Conservation (phyloP, 2,888 invertebrate genomes). For the Microctonus hyperodae region DNA sequence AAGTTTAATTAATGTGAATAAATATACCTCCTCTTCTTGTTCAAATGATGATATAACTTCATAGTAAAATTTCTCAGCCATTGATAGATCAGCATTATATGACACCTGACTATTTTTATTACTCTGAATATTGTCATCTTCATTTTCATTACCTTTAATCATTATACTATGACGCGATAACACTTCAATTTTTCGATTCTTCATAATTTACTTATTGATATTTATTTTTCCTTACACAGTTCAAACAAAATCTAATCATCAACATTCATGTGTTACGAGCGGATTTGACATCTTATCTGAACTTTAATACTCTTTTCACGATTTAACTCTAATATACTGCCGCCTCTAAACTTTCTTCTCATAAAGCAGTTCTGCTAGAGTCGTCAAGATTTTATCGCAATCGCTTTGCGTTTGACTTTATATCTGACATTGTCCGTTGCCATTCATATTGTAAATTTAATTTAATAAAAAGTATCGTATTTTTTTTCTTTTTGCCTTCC, state of each 20-base stretch:
- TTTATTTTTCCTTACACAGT: neutral
- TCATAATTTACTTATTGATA: slow-evolving; percentile 53
- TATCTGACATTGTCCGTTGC: neutral
- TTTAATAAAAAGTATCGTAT: neutral
- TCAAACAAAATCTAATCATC: neutral
- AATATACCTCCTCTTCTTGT: slow-evolving; percentile 61
- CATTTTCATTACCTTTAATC: slow-evolving; percentile 55
- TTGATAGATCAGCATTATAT: slow-evolving; percentile 58
- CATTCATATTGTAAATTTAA: neutral
- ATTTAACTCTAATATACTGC: neutral
- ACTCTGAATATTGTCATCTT: slow-evolving; percentile 45
- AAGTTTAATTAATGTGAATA: neutral
- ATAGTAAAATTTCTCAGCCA: slow-evolving; percentile 61
- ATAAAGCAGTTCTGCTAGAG: neutral
- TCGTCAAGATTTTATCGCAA: neutral
- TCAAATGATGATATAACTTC: slow-evolving; percentile 61
- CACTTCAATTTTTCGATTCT: slow-evolving; percentile 59
- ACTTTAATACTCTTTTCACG: neutral
- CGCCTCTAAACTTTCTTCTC: neutral
- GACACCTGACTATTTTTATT: slow-evolving; percentile 52
- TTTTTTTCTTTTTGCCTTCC: neutral
- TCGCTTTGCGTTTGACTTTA: neutral
- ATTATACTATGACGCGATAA: slow-evolving; percentile 56
- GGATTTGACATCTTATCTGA: neutral
- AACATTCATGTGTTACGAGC: neutral